A percentile compares a stretch with the other conserved stretches of the same genome.
phyloP scores from a whole-genome alignment of 2,797 vertebrate species.

The Chelmon rostratus region DNA sequence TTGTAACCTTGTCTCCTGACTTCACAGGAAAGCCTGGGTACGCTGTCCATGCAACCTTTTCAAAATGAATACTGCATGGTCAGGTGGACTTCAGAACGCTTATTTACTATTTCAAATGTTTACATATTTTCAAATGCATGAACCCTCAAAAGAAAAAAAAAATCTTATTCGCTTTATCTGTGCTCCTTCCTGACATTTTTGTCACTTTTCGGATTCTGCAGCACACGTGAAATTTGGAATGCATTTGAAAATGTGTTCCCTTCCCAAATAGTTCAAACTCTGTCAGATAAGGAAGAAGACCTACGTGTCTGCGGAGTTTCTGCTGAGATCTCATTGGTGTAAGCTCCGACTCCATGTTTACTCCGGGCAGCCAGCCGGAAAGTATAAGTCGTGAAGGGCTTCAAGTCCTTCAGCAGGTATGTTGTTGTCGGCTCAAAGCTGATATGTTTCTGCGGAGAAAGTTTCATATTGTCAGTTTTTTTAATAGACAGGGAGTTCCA shows the following conservation, averaged over 20 bases:
- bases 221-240: constrained; percentile 51
- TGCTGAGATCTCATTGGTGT: constrained; percentile 96
- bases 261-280: constrained; percentile 50
- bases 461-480: constrained; percentile 27
- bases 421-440: constrained; percentile 94
- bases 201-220: constrained; percentile 43
- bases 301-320: constrained; percentile 99
- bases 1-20: constrained; percentile 83
- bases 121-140: constrained; percentile 81
- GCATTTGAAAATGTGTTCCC: constrained; percentile 80
- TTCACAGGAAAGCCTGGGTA: constrained; percentile 69
- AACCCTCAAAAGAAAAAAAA: constrained; percentile 25
- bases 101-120: constrained; percentile 50
- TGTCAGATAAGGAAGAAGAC: constrained; percentile 89
- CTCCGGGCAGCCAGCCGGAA: constrained; percentile 97
- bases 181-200: constrained; percentile 50
- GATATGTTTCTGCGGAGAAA: constrained; percentile 89
- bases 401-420: constrained; percentile 95
- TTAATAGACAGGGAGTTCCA: neutral
- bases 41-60: constrained; percentile 75
- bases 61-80: constrained; percentile 68
- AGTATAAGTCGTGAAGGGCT: constrained; percentile 96
- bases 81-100: constrained; percentile 59
- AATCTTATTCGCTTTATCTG: constrained; percentile 46
- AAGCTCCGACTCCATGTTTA: constrained; percentile 95